These are phyloP conservation scores for Alligator mississippiensis DNA, from an alignment of 2,113 vertebrate species.

Conservation along the genomic window DNA sequence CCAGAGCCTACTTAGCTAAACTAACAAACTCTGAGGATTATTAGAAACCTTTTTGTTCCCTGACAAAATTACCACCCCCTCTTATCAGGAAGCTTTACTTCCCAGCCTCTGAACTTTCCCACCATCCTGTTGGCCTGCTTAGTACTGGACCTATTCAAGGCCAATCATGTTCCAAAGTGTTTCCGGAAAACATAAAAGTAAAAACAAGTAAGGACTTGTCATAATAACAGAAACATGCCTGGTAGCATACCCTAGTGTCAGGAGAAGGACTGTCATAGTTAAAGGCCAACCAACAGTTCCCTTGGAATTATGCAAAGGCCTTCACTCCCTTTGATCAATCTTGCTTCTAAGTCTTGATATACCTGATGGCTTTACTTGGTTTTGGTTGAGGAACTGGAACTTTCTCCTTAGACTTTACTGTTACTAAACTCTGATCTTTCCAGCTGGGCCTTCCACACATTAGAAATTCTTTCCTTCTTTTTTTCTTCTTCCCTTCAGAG, in stretches of 20 bases:
- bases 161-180: neutral
- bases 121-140: neutral
- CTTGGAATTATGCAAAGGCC: too few relatives aligned
- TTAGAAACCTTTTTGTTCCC: constrained; percentile 15
- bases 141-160: neutral
- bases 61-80: neutral
- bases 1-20: constrained; percentile 62
- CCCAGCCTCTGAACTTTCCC: neutral
- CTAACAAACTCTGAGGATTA: constrained; percentile 52
- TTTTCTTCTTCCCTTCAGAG: neutral
- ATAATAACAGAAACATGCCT: neutral
- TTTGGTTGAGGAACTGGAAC: too few relatives aligned
- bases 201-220: neutral
- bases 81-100: neutral
- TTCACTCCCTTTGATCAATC: too few relatives aligned
- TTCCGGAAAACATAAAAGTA: neutral
- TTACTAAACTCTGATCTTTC: neutral
- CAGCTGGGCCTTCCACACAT: neutral
- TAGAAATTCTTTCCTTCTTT: neutral
- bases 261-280: neutral
- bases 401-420: neutral
- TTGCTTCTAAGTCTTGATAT: too few relatives aligned
- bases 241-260: fast-evolving
- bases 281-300: too few relatives aligned
- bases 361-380: too few relatives aligned